Conservation (phyloP, 2,888 invertebrate genomes). For the Dinocampus coccinellae region DNA sequence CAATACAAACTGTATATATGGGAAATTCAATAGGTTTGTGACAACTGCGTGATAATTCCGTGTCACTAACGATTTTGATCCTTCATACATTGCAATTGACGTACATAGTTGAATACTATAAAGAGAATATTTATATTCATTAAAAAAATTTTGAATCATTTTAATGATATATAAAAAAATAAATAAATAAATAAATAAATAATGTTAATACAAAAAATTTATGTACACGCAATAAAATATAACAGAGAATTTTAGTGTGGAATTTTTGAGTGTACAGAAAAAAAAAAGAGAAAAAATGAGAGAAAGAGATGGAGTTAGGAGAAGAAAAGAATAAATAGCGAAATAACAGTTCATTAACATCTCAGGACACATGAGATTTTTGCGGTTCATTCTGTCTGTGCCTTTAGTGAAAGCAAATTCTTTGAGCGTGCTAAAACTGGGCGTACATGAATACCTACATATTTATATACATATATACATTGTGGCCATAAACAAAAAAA, state of each 20-base stretch:
- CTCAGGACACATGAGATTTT: neutral
- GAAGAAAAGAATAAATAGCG: neutral
- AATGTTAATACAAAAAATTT: neutral
- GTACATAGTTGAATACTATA: neutral
- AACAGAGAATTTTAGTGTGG: neutral
- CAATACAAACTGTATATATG: constrained; percentile 23
- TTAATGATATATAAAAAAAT: neutral
- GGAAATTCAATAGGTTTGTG: constrained; percentile 42
- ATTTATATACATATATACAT: neutral
- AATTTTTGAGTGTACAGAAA: neutral
- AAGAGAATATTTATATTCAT: neutral
- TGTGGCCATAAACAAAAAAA: neutral
- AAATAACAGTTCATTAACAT: constrained; percentile 8
- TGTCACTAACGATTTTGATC: constrained; percentile 19
- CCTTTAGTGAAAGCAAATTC: neutral
- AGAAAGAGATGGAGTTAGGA: too few species aligned
- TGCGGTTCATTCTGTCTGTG: neutral
- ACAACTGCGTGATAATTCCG: constrained; percentile 40
- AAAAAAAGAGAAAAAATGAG: too few species aligned
- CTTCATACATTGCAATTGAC: constrained; percentile 9
- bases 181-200: neutral
- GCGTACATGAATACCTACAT: neutral
- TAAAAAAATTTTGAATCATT: too few species aligned
- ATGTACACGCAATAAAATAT: neutral
- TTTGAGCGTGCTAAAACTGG: neutral